These are phyloP conservation scores for Grammomys surdaster DNA, from an alignment of 2,113 vertebrate species.

Conservation along the genomic window DNA sequence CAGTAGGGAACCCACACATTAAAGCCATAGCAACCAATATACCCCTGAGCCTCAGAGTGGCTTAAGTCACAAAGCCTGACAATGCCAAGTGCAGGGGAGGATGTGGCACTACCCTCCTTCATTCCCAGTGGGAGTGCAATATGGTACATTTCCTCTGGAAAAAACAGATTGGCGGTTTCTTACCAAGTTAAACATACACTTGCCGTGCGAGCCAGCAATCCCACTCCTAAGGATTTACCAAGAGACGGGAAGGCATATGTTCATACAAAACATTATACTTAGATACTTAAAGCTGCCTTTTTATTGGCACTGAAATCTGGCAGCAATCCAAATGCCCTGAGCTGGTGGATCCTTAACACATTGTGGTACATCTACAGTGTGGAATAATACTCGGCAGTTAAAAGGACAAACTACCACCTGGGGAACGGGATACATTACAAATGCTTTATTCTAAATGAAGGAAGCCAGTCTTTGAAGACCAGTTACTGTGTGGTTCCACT, in stretches of 20 bases:
- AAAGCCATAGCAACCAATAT: not conserved
- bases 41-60: not conserved
- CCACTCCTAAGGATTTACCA: constrained; percentile 64
- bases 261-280: constrained; percentile 33
- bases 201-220: constrained; percentile 53
- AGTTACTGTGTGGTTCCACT: not conserved
- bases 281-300: constrained; percentile 27
- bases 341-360: not conserved
- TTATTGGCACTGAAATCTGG: not conserved
- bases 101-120: not conserved
- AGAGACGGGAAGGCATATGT: constrained; percentile 58
- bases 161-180: constrained; percentile 58
- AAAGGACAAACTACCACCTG: not conserved
- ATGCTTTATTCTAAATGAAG: not conserved
- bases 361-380: not conserved
- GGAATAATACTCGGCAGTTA: constrained; percentile 32
- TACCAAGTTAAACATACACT: constrained; percentile 62
- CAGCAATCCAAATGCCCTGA: constrained; percentile 28
- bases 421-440: not conserved
- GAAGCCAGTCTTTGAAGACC: not conserved
- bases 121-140: constrained; percentile 12
- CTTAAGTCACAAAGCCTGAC: not conserved
- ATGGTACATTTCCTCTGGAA: constrained; percentile 44
- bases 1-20: not conserved
- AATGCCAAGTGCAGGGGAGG: constrained; percentile 35